These are phyloP conservation scores for Callipepla californica DNA, from an alignment of 2,113 vertebrate species.

Conservation along the genomic window DNA sequence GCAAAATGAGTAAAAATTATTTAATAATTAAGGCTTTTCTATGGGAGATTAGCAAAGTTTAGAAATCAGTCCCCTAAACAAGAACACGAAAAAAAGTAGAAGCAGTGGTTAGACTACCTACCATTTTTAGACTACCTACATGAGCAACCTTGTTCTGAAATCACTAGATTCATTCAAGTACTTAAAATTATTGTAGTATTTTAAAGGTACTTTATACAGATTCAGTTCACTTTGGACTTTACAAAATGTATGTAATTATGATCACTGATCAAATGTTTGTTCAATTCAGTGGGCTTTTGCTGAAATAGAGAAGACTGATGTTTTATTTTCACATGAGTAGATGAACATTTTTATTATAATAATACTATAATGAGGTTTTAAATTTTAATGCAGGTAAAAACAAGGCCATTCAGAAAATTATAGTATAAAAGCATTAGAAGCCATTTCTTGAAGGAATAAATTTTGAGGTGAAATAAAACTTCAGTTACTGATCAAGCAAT, in stretches of 20 bases:
- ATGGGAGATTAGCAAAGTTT: not conserved
- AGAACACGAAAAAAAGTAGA: not conserved
- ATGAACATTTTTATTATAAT: constrained; percentile 6
- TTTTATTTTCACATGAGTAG: constrained; percentile 48
- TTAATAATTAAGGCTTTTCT: not conserved
- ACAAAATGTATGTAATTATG: constrained; percentile 40
- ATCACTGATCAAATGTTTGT: constrained; percentile 49
- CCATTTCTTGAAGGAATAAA: not conserved
- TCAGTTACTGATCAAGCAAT: not conserved
- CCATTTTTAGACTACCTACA: not conserved
- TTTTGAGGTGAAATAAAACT: not conserved
- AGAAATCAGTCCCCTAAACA: not conserved
- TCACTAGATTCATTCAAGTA: not conserved
- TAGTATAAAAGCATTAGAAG: constrained; percentile 20
- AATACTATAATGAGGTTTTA: constrained; percentile 21
- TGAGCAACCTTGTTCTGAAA: not conserved
- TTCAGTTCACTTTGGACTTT: not conserved
- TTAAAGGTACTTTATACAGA: constrained; percentile 17
- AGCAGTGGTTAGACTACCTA: not conserved
- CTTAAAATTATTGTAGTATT: constrained; percentile 38
- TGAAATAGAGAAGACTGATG: constrained; percentile 45
- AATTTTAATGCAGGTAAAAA: not conserved
- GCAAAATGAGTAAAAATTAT: not conserved
- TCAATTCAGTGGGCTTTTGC: constrained; percentile 36
- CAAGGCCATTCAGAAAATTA: not conserved